phyloP scores from a whole-genome alignment of 2,888 invertebrate genomes.

The Chrysotoxum bicinctum region DNA sequence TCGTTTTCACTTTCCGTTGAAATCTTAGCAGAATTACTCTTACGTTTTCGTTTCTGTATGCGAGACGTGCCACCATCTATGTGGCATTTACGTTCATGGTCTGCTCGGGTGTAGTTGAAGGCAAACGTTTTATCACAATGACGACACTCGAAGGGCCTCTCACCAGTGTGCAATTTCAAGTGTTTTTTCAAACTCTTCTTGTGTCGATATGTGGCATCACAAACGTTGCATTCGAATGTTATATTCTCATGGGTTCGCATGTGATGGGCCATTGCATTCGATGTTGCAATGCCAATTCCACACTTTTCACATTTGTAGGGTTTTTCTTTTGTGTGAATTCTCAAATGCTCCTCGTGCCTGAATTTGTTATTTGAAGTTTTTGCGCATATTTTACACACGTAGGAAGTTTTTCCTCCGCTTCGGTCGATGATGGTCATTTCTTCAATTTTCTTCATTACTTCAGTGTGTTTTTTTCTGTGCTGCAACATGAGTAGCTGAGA shows the following conservation, averaged over 20 bases:
- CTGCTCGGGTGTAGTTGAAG: conserved; percentile 55
- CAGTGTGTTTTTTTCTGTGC: conserved; percentile 64
- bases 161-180: conserved; percentile 55
- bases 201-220: conserved; percentile 62
- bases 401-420: conserved; percentile 41
- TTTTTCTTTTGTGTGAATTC: conserved; percentile 58
- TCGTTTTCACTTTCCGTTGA: not conserved
- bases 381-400: conserved; percentile 66
- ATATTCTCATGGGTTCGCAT: conserved; percentile 61
- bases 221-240: conserved; percentile 65
- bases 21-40: not conserved
- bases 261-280: conserved; percentile 60
- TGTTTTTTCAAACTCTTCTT: conserved; percentile 62
- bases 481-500: conserved; percentile 56
- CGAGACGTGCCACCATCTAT: conserved; percentile 24
- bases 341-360: conserved; percentile 64
- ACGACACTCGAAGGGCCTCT: conserved; percentile 55
- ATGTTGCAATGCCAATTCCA: conserved; percentile 49
- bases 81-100: conserved; percentile 58
- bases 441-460: conserved; percentile 66
- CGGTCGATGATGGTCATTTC: conserved; percentile 65
- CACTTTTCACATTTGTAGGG: conserved; percentile 63
- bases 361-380: conserved; percentile 63
- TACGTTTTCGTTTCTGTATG: not conserved
- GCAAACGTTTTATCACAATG: conserved; percentile 53